Base-by-base conservation (phyloP, 2,797 vertebrate species). In the Brachyalestes nurse region DNA sequence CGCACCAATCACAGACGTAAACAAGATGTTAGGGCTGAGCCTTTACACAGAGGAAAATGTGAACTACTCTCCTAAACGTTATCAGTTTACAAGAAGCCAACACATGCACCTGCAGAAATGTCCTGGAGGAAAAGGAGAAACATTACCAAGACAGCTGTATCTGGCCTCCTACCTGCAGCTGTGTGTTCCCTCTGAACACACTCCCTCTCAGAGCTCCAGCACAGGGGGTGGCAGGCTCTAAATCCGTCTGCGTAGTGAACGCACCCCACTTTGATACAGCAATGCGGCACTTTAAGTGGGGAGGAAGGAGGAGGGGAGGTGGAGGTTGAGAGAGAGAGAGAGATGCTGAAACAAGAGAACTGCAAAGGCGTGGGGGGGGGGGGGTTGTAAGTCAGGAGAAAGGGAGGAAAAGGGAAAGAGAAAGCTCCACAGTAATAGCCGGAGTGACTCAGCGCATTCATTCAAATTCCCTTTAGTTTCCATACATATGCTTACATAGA, bases 251-350 rank as follows among this genome's bases (percentile, higher is more conserved):
- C 58, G 83, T 75, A 72, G 78, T 71, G 70, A 83, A 82, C 77
- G 79, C 82, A 71, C 64, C 81, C 81, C 70, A 75, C 78, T 80
- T 77, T 76, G 76, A 77, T 74, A 83, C 78, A 75, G 81, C 81
- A 87, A 83, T 87, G 86, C 83, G 80, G 79, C 77, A 85, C 28
- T 77, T 47, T 76, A 66, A 49, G 61, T 64, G 61, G 72, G 72
- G 40, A 58, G 16, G 28, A 45, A 73, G 62, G 66, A 25, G 60
- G 79, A 17, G 62, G 40, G 60, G 38, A 67, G 67, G 75, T 51
- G 17, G n/a, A 23, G 62, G 28, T 21, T 14, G 57, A 60, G 67
- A 21, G 57, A 65, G 42, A 58, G 72, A 21, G 66, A 19, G 55
- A 60, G 66, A 62, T 65, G 76, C 45, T 72, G 72, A 78, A 79